A percentile compares a stretch with the other conserved stretches of the same genome.
phyloP scores from a whole-genome alignment of 2,888 invertebrate genomes.

The Agrotis exclamationis region DNA sequence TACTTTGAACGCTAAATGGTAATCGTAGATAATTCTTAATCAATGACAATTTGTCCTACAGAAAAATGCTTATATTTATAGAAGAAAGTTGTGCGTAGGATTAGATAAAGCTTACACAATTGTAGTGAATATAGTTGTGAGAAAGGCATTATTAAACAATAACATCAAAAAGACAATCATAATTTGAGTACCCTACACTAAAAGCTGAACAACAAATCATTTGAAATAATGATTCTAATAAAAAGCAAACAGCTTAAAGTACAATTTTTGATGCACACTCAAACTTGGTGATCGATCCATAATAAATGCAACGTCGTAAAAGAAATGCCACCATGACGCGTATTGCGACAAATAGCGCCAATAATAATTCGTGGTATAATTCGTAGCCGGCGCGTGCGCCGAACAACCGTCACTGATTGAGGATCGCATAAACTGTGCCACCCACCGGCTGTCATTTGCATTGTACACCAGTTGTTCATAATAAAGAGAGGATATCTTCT shows the following conservation, averaged over 20 bases:
- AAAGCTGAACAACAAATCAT: neutral
- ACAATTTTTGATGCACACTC: slow-evolving; percentile 36
- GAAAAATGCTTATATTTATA: slow-evolving; percentile 4
- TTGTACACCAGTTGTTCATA: slow-evolving; percentile 73
- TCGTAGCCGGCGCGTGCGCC: slow-evolving; percentile 83
- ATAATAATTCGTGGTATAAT: slow-evolving; percentile 82
- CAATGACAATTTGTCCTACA: slow-evolving; percentile 33
- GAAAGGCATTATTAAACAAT: neutral
- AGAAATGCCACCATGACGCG: slow-evolving; percentile 70
- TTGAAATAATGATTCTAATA: slow-evolving; percentile 21
- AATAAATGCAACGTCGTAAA: slow-evolving; percentile 65
- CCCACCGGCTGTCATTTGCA: slow-evolving; percentile 83
- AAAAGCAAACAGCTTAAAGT: slow-evolving; percentile 23
- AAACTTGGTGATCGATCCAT: slow-evolving; percentile 70
- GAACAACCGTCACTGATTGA: slow-evolving; percentile 86
- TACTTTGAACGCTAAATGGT: slow-evolving; percentile 58
- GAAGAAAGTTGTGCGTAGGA: slow-evolving; percentile 18
- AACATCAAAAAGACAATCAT: neutral
- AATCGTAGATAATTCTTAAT: slow-evolving; percentile 35
- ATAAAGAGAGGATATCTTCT: slow-evolving; percentile 68
- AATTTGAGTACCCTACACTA: neutral
- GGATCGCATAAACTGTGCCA: slow-evolving; percentile 82
- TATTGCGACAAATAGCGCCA: slow-evolving; percentile 83
- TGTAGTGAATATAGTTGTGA: too few species aligned
- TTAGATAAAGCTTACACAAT: neutral